phyloP scores from a whole-genome alignment of 2,797 vertebrate species.

The Lutjanus campechanus region DNA sequence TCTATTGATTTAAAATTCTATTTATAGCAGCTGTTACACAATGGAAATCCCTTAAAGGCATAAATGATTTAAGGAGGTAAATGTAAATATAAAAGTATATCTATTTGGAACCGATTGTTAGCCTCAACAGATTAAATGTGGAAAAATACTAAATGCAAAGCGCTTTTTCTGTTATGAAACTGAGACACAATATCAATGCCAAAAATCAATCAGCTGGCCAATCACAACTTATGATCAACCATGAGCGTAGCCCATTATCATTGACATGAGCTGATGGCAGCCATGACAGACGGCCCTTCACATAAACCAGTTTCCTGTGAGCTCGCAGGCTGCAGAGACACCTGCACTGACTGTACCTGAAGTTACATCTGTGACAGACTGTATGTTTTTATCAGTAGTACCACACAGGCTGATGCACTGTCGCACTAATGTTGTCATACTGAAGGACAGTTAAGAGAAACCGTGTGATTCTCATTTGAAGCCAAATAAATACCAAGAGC shows the following conservation, averaged over 20 bases:
- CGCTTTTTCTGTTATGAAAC: background rate
- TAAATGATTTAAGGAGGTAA: background rate
- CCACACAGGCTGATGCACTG: no score
- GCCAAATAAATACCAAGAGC: no score
- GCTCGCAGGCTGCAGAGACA: background rate
- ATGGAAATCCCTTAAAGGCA: constrained; percentile 7
- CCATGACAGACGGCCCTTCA: constrained; percentile 7
- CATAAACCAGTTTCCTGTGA: background rate
- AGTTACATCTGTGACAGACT: background rate
- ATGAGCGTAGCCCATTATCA: no score
- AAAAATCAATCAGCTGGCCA: background rate
- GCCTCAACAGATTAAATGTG: background rate
- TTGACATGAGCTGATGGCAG: background rate
- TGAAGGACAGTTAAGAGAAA: no score
- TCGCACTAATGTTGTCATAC: no score
- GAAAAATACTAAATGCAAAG: background rate
- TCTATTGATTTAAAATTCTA: constrained; percentile 10
- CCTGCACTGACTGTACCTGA: background rate
- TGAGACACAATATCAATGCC: background rate
- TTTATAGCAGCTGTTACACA: background rate
- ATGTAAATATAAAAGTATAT: background rate
- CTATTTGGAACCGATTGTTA: background rate
- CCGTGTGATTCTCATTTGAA: no score
- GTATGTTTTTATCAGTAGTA: no score
- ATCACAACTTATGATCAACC: background rate